These are phyloP conservation scores for Xenopus laevis DNA, from an alignment of 2,113 vertebrate species.

Conservation along the genomic window DNA sequence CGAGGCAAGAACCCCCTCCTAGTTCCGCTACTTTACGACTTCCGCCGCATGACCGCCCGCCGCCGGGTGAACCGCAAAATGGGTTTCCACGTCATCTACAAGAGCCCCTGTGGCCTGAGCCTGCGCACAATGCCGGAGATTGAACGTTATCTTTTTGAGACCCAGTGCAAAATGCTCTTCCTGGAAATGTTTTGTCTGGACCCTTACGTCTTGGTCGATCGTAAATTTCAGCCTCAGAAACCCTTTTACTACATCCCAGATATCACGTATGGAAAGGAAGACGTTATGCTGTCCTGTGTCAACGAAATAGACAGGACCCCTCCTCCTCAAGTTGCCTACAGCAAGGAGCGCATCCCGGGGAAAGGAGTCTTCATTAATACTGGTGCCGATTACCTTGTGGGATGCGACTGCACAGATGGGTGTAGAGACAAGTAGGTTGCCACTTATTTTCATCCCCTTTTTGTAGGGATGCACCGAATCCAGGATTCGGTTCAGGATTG, in stretches of 20 bases:
- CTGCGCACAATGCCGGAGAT: slow-evolving; percentile 92
- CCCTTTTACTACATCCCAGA: slow-evolving; percentile 91
- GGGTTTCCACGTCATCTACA: slow-evolving; percentile 96
- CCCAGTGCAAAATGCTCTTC: slow-evolving; percentile 86
- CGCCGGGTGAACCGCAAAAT: slow-evolving; percentile 92
- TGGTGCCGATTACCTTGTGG: slow-evolving; percentile 85
- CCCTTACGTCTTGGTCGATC: slow-evolving; percentile 93
- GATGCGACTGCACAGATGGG: slow-evolving; percentile 93
- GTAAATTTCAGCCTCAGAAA: slow-evolving; percentile 88
- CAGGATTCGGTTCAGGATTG: too few species aligned
- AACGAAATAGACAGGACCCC: slow-evolving; percentile 92
- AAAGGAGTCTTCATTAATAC: slow-evolving; percentile 95
- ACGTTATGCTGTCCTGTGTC: slow-evolving; percentile 90
- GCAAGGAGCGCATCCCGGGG: slow-evolving; percentile 91
- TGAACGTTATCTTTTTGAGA: slow-evolving; percentile 91
- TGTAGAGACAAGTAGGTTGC: slow-evolving; percentile 89
- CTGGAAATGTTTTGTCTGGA: slow-evolving; percentile 98
- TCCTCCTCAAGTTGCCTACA: slow-evolving; percentile 88
- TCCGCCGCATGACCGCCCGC: slow-evolving; percentile 89
- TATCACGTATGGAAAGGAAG: slow-evolving; percentile 87
- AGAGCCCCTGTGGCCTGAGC: slow-evolving; percentile 88
- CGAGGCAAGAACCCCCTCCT: slow-evolving; percentile 88
- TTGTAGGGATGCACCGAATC: too few species aligned
- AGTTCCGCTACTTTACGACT: slow-evolving; percentile 88
- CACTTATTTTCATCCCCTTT: too few species aligned